Conservation (phyloP, 2,113 vertebrate species). For the Trematomus loennbergii region DNA sequence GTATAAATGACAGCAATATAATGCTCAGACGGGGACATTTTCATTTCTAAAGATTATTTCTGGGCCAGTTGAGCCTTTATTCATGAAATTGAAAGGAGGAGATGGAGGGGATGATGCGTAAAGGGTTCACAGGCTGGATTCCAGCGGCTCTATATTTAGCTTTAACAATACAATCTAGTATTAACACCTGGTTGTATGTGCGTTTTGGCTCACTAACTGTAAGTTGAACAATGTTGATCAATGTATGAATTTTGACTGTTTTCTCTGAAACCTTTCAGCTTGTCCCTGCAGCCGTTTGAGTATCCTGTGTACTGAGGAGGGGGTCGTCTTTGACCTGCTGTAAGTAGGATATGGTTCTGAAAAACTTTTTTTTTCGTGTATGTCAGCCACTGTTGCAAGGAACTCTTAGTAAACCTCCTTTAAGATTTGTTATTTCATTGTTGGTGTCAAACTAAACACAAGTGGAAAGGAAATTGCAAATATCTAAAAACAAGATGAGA, state of each 20-base stretch:
- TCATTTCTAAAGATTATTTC: too few relatives aligned
- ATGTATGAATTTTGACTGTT: neutral
- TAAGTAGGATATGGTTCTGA: conserved; percentile 42
- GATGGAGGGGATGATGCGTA: too few relatives aligned
- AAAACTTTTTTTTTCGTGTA: neutral
- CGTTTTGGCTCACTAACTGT: neutral
- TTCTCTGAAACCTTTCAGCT: conserved; percentile 77
- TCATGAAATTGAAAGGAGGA: too few relatives aligned
- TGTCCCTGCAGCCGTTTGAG: conserved; percentile 96
- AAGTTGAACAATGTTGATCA: neutral
- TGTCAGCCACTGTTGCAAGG: neutral
- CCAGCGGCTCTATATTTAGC: too few relatives aligned
- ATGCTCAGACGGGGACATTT: too few relatives aligned
- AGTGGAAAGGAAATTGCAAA: neutral
- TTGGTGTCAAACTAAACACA: neutral
- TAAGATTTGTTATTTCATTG: neutral
- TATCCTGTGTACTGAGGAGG: conserved; percentile 95
- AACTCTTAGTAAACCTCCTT: neutral
- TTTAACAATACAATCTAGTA: too few relatives aligned
- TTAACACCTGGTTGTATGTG: neutral
- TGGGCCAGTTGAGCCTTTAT: too few relatives aligned
- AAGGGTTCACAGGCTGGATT: too few relatives aligned
- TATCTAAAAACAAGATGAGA: neutral
- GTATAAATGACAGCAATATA: too few relatives aligned
- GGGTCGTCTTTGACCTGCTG: conserved; percentile 94